Conservation (phyloP, 2,888 invertebrate species). For the Steinernema scapterisci region DNA sequence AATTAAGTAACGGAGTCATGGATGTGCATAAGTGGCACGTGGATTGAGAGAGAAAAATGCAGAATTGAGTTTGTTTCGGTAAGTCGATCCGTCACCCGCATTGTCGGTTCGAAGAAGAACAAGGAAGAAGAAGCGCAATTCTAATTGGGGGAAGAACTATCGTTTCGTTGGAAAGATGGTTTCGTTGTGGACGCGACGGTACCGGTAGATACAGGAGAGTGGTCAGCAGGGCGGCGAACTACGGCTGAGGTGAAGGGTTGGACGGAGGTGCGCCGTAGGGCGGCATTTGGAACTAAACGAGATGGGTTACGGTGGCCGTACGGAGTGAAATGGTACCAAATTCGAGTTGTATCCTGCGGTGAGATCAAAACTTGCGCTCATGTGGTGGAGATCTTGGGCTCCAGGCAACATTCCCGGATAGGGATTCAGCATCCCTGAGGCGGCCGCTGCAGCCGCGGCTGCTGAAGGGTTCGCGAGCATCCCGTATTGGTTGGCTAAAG, state of each 20-base stretch:
- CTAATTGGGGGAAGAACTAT: background rate
- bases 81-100: slow-evolving; percentile 27
- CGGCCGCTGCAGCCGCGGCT: slow-evolving; percentile 36
- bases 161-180: background rate
- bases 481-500: slow-evolving; percentile 45
- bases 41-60: background rate
- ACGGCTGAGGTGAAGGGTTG: slow-evolving; percentile 35
- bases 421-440: slow-evolving; percentile 49
- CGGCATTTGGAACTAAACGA: slow-evolving; percentile 42
- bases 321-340: slow-evolving; percentile 18
- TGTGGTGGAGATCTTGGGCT: slow-evolving; percentile 38
- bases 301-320: background rate
- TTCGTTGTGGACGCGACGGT: slow-evolving; percentile 28
- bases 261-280: slow-evolving; percentile 38
- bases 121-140: background rate
- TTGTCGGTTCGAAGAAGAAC: slow-evolving; percentile 13
- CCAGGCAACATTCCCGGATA: slow-evolving; percentile 44
- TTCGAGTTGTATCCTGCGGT: slow-evolving; percentile 42
- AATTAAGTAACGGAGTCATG: slow-evolving; percentile 4
- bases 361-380: slow-evolving; percentile 40
- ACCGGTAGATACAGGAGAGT: slow-evolving; percentile 12
- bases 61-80: background rate
- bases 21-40: slow-evolving; percentile 26
- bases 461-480: slow-evolving; percentile 44
- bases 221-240: background rate